Percentiles rank a stretch among this genome's conserved stretches.
Conservation (phyloP, 1,140 invertebrate species). For the Megalopta genalis region DNA sequence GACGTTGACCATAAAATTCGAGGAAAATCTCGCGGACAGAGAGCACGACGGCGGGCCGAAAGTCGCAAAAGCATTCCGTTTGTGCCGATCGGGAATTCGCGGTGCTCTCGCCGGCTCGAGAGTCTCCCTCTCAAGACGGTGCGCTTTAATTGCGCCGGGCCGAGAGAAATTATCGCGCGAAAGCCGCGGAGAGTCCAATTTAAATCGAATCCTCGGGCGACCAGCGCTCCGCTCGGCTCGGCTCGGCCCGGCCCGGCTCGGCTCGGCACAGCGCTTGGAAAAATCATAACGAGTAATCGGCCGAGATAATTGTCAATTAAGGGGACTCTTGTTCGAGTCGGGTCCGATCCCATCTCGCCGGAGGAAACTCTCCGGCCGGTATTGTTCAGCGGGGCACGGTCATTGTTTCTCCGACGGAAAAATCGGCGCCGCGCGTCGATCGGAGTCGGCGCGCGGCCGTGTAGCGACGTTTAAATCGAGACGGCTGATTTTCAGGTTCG, state of each 20-base stretch:
- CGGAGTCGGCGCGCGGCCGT: too few relatives aligned
- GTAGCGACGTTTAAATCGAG: conserved; percentile 19
- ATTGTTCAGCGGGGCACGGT: not conserved
- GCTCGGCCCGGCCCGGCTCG: too few relatives aligned
- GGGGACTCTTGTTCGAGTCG: not conserved
- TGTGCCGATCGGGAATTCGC: too few relatives aligned
- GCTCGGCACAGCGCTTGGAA: too few relatives aligned
- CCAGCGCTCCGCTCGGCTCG: too few relatives aligned
- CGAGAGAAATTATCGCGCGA: conserved; percentile 4
- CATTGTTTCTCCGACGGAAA: not conserved
- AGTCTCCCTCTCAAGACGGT: not conserved
- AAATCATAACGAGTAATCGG: conserved; percentile 29
- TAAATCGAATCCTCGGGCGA: not conserved
- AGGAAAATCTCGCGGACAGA: too few relatives aligned
- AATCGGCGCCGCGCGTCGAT: not conserved
- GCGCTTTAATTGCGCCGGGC: not conserved
- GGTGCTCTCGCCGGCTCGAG: not conserved
- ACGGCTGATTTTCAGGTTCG: conserved; percentile 21
- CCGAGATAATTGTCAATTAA: conserved; percentile 37
- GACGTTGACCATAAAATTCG: too few relatives aligned
- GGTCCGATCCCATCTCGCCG: not conserved
- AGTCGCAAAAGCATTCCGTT: too few relatives aligned
- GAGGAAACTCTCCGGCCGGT: not conserved
- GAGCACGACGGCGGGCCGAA: too few relatives aligned
- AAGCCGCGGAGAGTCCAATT: not conserved